Conservation (phyloP, 1,140 invertebrate species). For the Planococcus citri region DNA sequence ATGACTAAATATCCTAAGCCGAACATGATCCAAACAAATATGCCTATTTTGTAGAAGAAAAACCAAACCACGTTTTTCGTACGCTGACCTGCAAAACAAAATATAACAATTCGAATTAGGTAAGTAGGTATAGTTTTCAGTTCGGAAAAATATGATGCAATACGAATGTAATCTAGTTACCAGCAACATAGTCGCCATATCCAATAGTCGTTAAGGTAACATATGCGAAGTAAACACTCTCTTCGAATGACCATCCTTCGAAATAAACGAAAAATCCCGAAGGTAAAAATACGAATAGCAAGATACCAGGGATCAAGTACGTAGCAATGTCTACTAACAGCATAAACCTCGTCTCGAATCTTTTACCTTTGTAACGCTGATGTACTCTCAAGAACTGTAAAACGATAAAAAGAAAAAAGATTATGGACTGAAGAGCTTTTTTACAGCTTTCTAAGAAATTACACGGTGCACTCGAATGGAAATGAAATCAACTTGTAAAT, state of each 20-base stretch:
- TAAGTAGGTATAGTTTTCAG: not conserved
- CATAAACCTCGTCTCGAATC: conserved; percentile 53
- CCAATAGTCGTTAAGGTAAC: conserved; percentile 88
- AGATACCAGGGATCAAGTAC: conserved; percentile 70
- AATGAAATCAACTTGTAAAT: too few relatives aligned
- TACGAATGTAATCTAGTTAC: conserved; percentile 37
- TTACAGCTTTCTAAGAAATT: too few relatives aligned
- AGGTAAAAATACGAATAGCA: conserved; percentile 86
- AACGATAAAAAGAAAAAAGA: not conserved
- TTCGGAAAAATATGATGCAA: too few relatives aligned
- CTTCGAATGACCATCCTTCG: conserved; percentile 80
- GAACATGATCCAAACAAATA: conserved; percentile 77
- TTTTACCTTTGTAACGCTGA: conserved; percentile 59
- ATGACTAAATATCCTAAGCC: conserved; percentile 81
- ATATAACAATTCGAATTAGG: not conserved
- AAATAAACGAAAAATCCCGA: conserved; percentile 75
- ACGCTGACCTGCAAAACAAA: conserved; percentile 27
- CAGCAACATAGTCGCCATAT: conserved; percentile 85
- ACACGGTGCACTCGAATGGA: too few relatives aligned
- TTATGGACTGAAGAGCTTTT: too few relatives aligned
- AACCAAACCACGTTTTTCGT: conserved; percentile 34
- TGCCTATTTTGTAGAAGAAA: conserved; percentile 55
- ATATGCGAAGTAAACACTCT: conserved; percentile 81
- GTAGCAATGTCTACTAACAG: conserved; percentile 61
- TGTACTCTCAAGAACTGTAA: conserved; percentile 57